Conservation (phyloP, 2,113 vertebrate genomes). For the Mormyrus iriodes region DNA sequence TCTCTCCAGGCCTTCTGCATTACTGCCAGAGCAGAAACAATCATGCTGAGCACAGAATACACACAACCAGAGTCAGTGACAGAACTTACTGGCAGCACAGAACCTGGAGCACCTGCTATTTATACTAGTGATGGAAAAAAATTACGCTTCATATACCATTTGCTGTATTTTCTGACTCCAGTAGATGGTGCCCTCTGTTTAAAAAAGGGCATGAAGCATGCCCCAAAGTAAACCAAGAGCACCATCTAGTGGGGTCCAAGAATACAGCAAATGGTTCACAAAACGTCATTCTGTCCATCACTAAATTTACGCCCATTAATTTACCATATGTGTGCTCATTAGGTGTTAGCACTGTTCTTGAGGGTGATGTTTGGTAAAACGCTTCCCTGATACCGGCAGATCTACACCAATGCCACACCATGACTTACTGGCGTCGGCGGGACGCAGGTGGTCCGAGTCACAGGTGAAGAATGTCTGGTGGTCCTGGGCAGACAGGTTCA, state of each 20-base stretch:
- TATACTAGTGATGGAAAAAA: not conserved
- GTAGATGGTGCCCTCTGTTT: too few relatives aligned
- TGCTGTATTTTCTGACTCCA: too few relatives aligned
- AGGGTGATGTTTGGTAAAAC: not conserved
- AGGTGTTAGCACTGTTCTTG: not conserved
- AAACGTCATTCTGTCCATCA: not conserved
- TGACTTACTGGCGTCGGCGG: constrained; percentile 86
- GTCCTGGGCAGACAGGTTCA: constrained; percentile 97
- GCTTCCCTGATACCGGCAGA: not conserved
- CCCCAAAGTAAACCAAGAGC: too few relatives aligned
- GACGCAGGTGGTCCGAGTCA: constrained; percentile 89
- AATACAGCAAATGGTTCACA: not conserved
- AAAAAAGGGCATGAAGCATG: too few relatives aligned
- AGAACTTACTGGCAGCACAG: not conserved
- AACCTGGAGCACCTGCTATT: not conserved
- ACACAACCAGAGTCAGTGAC: not conserved
- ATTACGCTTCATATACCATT: not conserved
- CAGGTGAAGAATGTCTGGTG: constrained; percentile 98
- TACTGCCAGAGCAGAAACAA: constrained; percentile 63
- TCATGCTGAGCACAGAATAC: constrained; percentile 36
- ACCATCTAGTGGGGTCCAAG: not conserved
- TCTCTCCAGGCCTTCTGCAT: constrained; percentile 99
- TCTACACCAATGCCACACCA: not conserved
- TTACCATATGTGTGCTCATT: not conserved
- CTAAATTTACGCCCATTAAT: not conserved